Evolutionary conservation across 1,140 invertebrate species (phyloP).

Genomic region (Colletes gigas): DNA sequence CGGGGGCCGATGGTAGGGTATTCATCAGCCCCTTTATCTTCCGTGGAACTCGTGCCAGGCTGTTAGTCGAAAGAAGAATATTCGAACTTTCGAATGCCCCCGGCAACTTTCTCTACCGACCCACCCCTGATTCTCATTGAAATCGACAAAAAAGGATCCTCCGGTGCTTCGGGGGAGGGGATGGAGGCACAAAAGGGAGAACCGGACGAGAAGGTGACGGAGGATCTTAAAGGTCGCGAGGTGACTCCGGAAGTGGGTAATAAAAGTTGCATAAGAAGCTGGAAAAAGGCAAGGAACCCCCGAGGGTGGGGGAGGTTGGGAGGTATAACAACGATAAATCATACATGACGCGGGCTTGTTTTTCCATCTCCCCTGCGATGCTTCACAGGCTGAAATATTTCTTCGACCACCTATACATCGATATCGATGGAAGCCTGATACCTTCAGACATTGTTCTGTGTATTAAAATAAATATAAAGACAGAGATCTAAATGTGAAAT

Average conservation of each 20-base stretch:
- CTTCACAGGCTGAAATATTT: conserved; percentile 22
- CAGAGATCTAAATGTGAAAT: too few relatives aligned
- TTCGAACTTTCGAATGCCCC: conserved; percentile 53
- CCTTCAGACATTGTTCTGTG: too few relatives aligned
- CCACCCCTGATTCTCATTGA: conserved; percentile 16
- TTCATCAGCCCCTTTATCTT: conserved; percentile 60
- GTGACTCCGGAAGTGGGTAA: conserved; percentile 65
- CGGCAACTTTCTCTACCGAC: conserved; percentile 29
- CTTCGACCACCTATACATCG: background rate
- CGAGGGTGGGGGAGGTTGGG: background rate
- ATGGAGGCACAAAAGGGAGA: background rate
- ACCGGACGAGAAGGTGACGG: conserved; percentile 18
- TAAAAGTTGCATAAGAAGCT: conserved; percentile 59
- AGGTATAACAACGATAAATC: conserved; percentile 62
- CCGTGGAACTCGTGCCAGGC: conserved; percentile 34
- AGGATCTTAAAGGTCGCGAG: conserved; percentile 59
- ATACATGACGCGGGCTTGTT: conserved; percentile 62
- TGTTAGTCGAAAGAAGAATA: conserved; percentile 38
- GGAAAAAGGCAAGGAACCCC: background rate
- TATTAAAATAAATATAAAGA: too few relatives aligned
- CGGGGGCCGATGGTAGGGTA: conserved; percentile 12
- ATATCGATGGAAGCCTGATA: too few relatives aligned
- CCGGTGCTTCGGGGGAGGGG: background rate
- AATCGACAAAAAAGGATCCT: conserved; percentile 41
- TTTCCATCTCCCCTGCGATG: conserved; percentile 41